phyloP scores from a whole-genome alignment of 2,797 vertebrate genomes.

The Naso thynnoides region DNA sequence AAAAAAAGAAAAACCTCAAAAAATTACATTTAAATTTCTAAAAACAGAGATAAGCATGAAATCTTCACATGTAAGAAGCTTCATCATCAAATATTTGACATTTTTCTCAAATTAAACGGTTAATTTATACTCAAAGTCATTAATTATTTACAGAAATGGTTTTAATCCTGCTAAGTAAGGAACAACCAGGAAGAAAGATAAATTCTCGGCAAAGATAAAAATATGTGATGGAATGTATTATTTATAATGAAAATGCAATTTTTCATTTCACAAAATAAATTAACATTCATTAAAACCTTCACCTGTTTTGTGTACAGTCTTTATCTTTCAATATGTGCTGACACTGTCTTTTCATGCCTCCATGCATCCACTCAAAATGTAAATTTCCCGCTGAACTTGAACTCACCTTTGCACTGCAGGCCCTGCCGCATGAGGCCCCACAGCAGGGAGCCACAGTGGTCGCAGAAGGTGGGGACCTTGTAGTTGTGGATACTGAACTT shows the following conservation, averaged over 20 bases:
- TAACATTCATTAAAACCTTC: background rate
- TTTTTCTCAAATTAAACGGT: background rate
- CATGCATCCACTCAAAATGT: background rate
- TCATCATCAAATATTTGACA: too few relatives aligned
- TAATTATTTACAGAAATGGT: background rate
- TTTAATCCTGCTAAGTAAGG: background rate
- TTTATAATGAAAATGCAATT: too few relatives aligned
- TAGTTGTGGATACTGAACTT: conserved; percentile 99
- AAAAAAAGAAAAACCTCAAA: too few relatives aligned
- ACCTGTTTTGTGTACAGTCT: background rate
- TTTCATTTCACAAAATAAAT: too few relatives aligned
- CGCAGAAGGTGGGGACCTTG: conserved; percentile 98
- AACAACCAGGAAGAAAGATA: background rate
- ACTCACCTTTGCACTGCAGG: conserved; percentile 97
- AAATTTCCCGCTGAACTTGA: conserved; percentile 18
- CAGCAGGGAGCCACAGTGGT: conserved; percentile 98
- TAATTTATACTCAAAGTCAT: background rate
- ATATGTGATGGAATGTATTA: background rate
- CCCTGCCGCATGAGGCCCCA: conserved; percentile 98
- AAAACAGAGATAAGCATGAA: too few relatives aligned
- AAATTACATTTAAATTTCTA: too few relatives aligned
- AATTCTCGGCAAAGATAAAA: background rate
- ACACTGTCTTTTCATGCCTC: too few relatives aligned
- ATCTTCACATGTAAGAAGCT: too few relatives aligned
- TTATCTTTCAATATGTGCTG: background rate